phyloP scores from a whole-genome alignment of 2,888 invertebrate species.

The Furcula furcula region DNA sequence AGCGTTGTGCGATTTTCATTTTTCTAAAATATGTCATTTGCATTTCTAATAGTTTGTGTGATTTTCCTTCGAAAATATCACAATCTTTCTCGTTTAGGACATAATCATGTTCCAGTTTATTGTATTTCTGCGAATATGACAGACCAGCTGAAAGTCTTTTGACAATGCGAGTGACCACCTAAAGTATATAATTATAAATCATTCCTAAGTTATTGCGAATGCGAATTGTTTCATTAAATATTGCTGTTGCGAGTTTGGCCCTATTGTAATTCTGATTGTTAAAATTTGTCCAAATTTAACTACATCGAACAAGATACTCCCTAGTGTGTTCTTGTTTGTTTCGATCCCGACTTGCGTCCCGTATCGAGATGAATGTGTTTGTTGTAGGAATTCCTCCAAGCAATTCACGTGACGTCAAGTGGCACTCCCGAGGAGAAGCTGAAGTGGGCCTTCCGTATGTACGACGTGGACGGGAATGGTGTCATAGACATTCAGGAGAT shows the following conservation, averaged over 20 bases:
- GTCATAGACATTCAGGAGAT: slow-evolving; percentile 99
- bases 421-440: slow-evolving; percentile 99
- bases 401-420: slow-evolving; percentile 98
- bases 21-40: too few relatives aligned
- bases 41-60: neutral
- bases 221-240: slow-evolving; percentile 10
- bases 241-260: slow-evolving; percentile 12
- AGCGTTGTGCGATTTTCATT: neutral
- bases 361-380: slow-evolving; percentile 45
- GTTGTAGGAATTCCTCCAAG: slow-evolving; percentile 96
- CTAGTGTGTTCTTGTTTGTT: slow-evolving; percentile 22
- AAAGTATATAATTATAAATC: slow-evolving; percentile 2
- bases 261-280: slow-evolving; percentile 13
- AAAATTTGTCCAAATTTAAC: slow-evolving; percentile 9
- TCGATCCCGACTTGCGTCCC: slow-evolving; percentile 19
- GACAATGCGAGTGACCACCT: slow-evolving; percentile 15
- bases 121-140: neutral
- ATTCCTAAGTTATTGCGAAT: slow-evolving; percentile 12
- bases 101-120: neutral
- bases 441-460: slow-evolving; percentile 99
- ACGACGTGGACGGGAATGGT: slow-evolving; percentile 98
- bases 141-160: neutral
- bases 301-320: slow-evolving; percentile 28
- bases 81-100: neutral
- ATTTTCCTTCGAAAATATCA: neutral